Evolutionary conservation across 2,888 invertebrate genomes (phyloP).

Genomic region (Hipparchia sbordonii): DNA sequence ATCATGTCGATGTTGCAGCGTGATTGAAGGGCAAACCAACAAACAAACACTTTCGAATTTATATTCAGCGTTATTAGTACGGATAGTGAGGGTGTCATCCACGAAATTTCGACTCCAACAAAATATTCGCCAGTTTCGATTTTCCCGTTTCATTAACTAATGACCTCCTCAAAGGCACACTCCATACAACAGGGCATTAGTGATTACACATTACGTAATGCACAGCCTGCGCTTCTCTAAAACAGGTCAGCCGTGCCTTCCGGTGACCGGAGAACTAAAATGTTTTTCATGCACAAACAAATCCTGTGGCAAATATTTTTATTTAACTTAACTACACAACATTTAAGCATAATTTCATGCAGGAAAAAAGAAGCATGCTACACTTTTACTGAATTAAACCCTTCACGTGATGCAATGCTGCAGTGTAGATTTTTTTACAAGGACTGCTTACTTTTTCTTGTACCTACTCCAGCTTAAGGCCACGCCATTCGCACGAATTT

Average conservation of each 20-base stretch:
- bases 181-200: slow-evolving; percentile 32
- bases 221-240: slow-evolving; percentile 38
- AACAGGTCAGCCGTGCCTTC: slow-evolving; percentile 60
- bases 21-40: too few relatives aligned
- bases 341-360: slow-evolving; percentile 2
- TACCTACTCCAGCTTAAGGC: too few relatives aligned
- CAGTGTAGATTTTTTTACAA: too few relatives aligned
- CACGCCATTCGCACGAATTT: too few relatives aligned
- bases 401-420: background rate
- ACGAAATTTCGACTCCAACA: background rate
- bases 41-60: too few relatives aligned
- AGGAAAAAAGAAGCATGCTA: background rate
- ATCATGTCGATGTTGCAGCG: too few relatives aligned
- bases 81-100: too few relatives aligned
- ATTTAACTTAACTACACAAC: slow-evolving; percentile 9
- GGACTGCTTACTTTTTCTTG: too few relatives aligned
- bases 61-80: too few relatives aligned
- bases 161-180: slow-evolving; percentile 31
- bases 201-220: slow-evolving; percentile 39
- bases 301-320: slow-evolving; percentile 24
- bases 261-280: slow-evolving; percentile 64
- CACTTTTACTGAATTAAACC: background rate
- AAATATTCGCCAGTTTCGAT: slow-evolving; percentile 23
- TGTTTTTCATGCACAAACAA: slow-evolving; percentile 50
- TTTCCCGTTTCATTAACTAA: slow-evolving; percentile 34